phyloP scores from a whole-genome alignment of 2,888 invertebrate genomes.

The Lepidonotus clava region DNA sequence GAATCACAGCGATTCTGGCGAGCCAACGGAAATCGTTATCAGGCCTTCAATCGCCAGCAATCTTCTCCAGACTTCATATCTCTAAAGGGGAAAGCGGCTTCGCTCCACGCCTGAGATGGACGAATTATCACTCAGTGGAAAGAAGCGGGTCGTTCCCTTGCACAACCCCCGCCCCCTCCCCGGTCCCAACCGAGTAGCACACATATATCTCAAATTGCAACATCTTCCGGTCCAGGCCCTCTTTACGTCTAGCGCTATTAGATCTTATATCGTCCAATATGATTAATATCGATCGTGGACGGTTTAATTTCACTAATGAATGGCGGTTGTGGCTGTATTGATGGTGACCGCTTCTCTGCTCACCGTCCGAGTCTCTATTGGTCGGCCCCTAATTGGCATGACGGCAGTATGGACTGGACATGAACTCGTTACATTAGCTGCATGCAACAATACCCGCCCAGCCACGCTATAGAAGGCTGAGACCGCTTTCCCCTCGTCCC shows the following conservation, averaged over 20 bases:
- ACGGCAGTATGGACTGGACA: neutral
- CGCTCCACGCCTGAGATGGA: neutral
- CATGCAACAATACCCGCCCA: constrained; percentile 25
- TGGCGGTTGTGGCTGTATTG: neutral
- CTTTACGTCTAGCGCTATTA: neutral
- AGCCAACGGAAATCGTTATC: constrained; percentile 43
- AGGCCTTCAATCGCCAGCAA: neutral
- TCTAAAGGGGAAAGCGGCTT: neutral
- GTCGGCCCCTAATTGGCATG: neutral
- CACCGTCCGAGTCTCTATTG: neutral
- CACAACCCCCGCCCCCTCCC: neutral
- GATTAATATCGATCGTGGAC: constrained; percentile 33
- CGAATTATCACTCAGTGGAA: neutral
- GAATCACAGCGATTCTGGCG: neutral
- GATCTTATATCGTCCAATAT: neutral
- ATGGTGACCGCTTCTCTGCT: neutral
- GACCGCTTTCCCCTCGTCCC: too few relatives aligned
- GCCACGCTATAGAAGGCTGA: too few relatives aligned
- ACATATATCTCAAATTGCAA: constrained; percentile 15
- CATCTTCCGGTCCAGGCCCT: neutral
- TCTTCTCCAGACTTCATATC: constrained; percentile 19
- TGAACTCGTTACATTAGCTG: constrained; percentile 36
- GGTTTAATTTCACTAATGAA: constrained; percentile 40
- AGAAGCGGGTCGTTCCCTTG: neutral
- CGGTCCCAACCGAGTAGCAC: neutral